These are phyloP conservation scores for Paralichthys olivaceus DNA, from an alignment of 2,113 vertebrate species.

Conservation along the genomic window DNA sequence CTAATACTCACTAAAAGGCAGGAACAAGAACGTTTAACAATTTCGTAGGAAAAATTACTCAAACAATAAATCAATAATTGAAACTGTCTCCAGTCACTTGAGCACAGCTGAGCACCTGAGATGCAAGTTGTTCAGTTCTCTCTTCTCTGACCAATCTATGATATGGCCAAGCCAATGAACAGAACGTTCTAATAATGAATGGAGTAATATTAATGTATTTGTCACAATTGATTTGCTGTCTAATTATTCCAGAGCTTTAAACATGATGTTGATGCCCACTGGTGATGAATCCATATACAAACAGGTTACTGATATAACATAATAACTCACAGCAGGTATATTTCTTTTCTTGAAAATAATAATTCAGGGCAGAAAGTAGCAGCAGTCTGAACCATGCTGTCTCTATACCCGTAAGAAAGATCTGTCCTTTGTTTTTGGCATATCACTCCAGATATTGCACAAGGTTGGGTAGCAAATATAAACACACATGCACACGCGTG, in stretches of 20 bases:
- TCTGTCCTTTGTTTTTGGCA: conserved; percentile 23
- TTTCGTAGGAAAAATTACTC: no score
- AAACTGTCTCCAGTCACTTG: neutral
- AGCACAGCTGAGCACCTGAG: neutral
- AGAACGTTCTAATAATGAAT: neutral
- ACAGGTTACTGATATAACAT: neutral
- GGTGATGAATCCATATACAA: neutral
- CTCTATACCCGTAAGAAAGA: conserved; percentile 9
- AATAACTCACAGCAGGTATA: neutral
- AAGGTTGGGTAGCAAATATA: neutral
- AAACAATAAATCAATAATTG: no score
- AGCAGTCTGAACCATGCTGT: conserved; percentile 12
- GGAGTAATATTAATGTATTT: neutral
- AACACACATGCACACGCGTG: neutral
- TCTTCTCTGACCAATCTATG: neutral
- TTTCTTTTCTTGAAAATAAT: neutral
- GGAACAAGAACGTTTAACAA: no score
- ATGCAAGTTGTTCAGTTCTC: neutral
- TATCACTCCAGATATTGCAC: conserved; percentile 9
- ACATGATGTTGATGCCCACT: neutral
- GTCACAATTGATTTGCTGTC: neutral
- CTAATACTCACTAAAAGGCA: no score
- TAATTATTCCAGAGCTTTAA: neutral
- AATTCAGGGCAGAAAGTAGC: conserved; percentile 10
- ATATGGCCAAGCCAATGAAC: neutral